These are phyloP conservation scores for Smutsia gigantea DNA, from an alignment of 2,797 vertebrate species.

Conservation along the genomic window DNA sequence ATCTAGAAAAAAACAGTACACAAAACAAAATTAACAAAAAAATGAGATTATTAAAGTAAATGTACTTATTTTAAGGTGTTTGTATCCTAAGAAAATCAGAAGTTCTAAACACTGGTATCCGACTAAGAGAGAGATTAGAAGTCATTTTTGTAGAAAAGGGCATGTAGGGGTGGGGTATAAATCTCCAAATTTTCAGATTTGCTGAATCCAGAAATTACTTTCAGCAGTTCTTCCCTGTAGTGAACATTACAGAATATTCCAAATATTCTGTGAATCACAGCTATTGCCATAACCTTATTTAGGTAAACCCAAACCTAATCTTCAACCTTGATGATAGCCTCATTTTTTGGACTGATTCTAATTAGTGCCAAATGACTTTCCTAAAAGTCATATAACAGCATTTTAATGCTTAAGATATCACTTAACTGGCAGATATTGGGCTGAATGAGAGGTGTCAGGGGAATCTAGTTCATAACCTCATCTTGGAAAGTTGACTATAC, in stretches of 20 bases:
- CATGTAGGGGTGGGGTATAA: not conserved
- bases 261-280: conserved; percentile 1
- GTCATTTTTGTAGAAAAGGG: not conserved
- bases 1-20: not conserved
- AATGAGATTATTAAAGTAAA: not conserved
- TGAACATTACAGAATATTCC: conserved; percentile 35
- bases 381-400: not conserved
- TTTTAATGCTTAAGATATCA: conserved; percentile 8
- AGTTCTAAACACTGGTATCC: not conserved
- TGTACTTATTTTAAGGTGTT: not conserved
- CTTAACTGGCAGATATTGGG: not conserved
- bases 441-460: not conserved
- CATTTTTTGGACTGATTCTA: conserved; percentile 49
- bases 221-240: not conserved
- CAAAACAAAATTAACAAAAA: not conserved
- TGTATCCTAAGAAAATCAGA: not conserved
- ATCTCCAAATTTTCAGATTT: conserved; percentile 51
- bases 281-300: conserved; percentile 30
- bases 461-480: not conserved
- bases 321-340: not conserved
- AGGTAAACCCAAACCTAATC: conserved; percentile 56
- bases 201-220: not conserved
- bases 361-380: not conserved
- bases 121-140: conserved; percentile 10
- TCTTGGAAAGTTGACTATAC: conserved; percentile 37